A percentile compares a stretch with the other conserved stretches of the same genome.
Conservation (phyloP, 1,140 invertebrate genomes). For the Protaetia brevitarsis region DNA sequence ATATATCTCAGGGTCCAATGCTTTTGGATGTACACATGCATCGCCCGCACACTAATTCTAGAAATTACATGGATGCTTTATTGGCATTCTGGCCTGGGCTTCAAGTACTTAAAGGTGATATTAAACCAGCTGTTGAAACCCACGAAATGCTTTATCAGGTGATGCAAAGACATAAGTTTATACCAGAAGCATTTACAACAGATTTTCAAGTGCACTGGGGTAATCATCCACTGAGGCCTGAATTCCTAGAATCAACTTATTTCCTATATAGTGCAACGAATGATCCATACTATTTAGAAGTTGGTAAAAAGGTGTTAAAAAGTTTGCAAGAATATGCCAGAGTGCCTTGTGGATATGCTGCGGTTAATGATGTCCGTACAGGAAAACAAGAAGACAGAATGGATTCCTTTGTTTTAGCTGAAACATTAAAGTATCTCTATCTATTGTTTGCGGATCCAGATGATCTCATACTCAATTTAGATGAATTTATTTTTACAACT, state of each 20-base stretch:
- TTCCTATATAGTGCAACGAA: slow-evolving; percentile 93
- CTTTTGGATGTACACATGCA: slow-evolving; percentile 99
- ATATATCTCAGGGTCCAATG: slow-evolving; percentile 92
- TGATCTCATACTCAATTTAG: slow-evolving; percentile 86
- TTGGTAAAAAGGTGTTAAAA: slow-evolving; percentile 87
- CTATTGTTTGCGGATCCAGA: slow-evolving; percentile 87
- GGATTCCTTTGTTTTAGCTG: slow-evolving; percentile 97
- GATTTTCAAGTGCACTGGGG: slow-evolving; percentile 98
- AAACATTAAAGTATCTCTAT: slow-evolving; percentile 97
- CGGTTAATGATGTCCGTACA: slow-evolving; percentile 90
- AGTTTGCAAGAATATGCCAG: slow-evolving; percentile 86
- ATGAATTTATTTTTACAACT: slow-evolving; percentile 96
- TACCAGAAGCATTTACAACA: slow-evolving; percentile 95
- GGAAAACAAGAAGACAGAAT: slow-evolving; percentile 86
- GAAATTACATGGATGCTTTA: slow-evolving; percentile 97
- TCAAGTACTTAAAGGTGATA: slow-evolving; percentile 90
- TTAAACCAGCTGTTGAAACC: slow-evolving; percentile 94
- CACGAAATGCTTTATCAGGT: slow-evolving; percentile 97
- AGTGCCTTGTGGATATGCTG: slow-evolving; percentile 95
- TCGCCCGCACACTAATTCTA: slow-evolving; percentile 87
- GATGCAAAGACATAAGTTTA: slow-evolving; percentile 94
- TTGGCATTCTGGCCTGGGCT: slow-evolving; percentile 98
- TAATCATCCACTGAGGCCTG: slow-evolving; percentile 93
- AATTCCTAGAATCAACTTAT: slow-evolving; percentile 98
- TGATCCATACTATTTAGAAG: slow-evolving; percentile 93